Evolutionary conservation across 2,797 vertebrate species (phyloP).

Genomic region (Melanotaenia trifasciata): DNA sequence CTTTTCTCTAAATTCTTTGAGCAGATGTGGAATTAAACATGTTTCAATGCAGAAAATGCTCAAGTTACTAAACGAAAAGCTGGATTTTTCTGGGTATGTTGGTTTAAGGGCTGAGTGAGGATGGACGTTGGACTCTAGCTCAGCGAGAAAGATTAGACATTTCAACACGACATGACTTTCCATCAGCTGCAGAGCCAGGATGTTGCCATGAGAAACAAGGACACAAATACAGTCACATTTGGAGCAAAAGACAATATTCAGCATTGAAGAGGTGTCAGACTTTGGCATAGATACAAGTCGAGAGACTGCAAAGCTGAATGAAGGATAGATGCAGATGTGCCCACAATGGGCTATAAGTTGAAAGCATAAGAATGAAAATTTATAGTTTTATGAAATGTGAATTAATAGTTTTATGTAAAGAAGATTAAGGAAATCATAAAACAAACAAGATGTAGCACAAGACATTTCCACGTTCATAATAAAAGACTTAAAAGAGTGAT

Average conservation of each 20-base stretch:
- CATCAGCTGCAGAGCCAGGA: conserved; percentile 21
- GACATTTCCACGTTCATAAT: too few relatives aligned
- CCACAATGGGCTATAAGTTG: too few relatives aligned
- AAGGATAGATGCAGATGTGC: background rate
- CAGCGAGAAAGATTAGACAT: conserved; percentile 3
- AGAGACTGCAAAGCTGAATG: background rate
- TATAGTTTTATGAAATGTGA: too few relatives aligned
- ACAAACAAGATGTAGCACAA: too few relatives aligned
- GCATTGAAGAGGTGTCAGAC: background rate
- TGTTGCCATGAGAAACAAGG: conserved; percentile 26
- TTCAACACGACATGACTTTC: conserved; percentile 22
- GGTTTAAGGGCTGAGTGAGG: background rate
- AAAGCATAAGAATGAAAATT: background rate
- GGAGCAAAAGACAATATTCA: background rate
- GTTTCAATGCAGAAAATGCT: conserved; percentile 17
- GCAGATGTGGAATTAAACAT: conserved; percentile 2
- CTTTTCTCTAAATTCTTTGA: background rate
- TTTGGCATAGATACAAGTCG: background rate
- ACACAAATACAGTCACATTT: conserved; percentile 24
- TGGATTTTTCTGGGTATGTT: conserved; percentile 2
- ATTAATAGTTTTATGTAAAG: too few relatives aligned
- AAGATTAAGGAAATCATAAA: too few relatives aligned
- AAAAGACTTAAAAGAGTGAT: too few relatives aligned
- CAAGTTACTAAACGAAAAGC: conserved; percentile 4
- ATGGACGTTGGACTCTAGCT: conserved; percentile 5